Evolutionary conservation across 2,113 vertebrate species (phyloP), one percentile per base, ranked within the genome.

Genomic region (Myotis brandtii): DNA sequence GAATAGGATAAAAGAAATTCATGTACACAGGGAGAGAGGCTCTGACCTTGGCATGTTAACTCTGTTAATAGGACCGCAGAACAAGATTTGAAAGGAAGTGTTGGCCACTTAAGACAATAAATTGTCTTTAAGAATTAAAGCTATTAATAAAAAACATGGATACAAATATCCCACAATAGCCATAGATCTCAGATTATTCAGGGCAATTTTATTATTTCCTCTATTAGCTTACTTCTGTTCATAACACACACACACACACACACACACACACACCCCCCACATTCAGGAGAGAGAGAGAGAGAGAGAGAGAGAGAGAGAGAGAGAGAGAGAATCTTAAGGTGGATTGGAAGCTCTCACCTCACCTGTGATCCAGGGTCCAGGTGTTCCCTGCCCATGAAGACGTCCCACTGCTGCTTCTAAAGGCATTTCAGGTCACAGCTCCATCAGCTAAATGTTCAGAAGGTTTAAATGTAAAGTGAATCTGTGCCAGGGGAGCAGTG

Each of bases 71-170:
- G 7, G 23, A 30, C 54, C 20, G 12, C 23, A 46, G n/a, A 50
- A 37, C 34, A 48, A 93, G 66, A 64, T 83, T 86, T 91, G 64
- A 83, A 83, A 84, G 18, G 64, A 89, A 84, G 21, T n/a, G 6
- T 69, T 70, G n/a, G 43, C n/a, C 40, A 76, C 56, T 54, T 75
- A 89, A 37, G 54, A 67, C 89, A 81, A 56, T 17, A 79, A 72
- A 77, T 73, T 34, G n/a, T 80, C 46, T 75, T 89, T 84, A 75
- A 72, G 54, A 88, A 94, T 56, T 32, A 96, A 94, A 88, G 23
- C 83, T 73, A 37, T 77, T 79, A 83, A 64, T 72, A 56, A 75
- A 84, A 79, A 92, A n/a, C 20, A 37, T 75, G 40, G 52, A 46
- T 34, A n/a, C 9, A 64, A 76, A 84, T 86, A 40, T 92, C 20